A percentile compares a stretch with the other conserved stretches of the same genome.
Evolutionary conservation across 2,888 invertebrate genomes (phyloP).

Genomic region (Epirrita christyi): DNA sequence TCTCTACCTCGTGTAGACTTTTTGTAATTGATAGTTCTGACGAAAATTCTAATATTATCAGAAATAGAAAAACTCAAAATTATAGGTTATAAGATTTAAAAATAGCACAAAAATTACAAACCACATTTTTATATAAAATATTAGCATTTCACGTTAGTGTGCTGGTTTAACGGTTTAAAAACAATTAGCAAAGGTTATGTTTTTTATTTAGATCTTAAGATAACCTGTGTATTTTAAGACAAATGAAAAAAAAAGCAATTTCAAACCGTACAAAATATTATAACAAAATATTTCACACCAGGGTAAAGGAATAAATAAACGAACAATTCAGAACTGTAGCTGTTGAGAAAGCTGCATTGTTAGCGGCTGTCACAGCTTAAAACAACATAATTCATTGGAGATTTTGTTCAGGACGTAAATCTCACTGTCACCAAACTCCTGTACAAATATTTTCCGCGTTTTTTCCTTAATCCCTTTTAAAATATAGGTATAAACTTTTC

Average conservation of each 20-base stretch:
- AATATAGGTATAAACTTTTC: slow-evolving; percentile 39
- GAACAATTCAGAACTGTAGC: slow-evolving; percentile 42
- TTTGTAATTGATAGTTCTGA: slow-evolving; percentile 1
- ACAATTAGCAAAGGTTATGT: too few species aligned
- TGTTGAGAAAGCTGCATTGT: slow-evolving; percentile 68
- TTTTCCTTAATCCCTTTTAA: slow-evolving; percentile 46
- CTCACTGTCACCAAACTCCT: slow-evolving; percentile 59
- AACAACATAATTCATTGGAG: slow-evolving; percentile 69
- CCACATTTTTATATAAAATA: too few species aligned
- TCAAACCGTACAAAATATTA: not conserved
- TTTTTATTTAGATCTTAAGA: too few species aligned
- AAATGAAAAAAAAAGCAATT: not conserved
- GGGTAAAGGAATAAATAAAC: slow-evolving; percentile 21
- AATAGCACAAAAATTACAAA: too few species aligned
- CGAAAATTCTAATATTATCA: too few species aligned
- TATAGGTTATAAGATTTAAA: too few species aligned
- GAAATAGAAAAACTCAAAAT: too few species aligned
- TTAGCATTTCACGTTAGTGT: too few species aligned
- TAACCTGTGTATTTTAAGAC: not conserved
- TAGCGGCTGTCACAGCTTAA: slow-evolving; percentile 67
- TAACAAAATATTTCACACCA: slow-evolving; percentile 5
- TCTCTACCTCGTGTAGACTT: not conserved
- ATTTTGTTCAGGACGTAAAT: slow-evolving; percentile 68
- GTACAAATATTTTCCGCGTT: slow-evolving; percentile 46
- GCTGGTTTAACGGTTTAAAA: too few species aligned